Conservation (phyloP, 2,888 invertebrate species). For the Cheilosia vernalis region DNA sequence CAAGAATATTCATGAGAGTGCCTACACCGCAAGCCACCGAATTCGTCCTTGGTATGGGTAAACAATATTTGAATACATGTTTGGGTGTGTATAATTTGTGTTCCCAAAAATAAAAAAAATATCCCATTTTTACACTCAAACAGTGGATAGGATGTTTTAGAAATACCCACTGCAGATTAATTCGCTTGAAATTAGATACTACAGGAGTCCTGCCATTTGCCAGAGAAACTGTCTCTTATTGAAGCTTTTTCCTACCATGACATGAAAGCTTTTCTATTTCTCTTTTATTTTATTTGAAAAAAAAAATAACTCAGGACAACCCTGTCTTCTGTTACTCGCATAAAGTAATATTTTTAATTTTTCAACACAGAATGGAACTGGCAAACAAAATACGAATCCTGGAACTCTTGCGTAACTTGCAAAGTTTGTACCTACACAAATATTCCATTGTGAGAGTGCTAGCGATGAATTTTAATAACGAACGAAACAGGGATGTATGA, state of each 20-base stretch:
- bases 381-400: neutral
- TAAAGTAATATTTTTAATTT: constrained; percentile 1
- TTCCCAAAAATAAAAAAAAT: constrained; percentile 10
- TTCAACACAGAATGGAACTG: neutral
- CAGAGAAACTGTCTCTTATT: constrained; percentile 16
- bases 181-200: constrained; percentile 40
- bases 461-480: constrained; percentile 8
- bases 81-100: constrained; percentile 21
- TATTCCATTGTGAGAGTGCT: constrained; percentile 4
- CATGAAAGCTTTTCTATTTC: constrained; percentile 17
- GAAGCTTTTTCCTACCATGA: constrained; percentile 4
- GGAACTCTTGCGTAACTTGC: constrained; percentile 37
- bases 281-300: neutral
- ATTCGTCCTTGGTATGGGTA: constrained; percentile 20
- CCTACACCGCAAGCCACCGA: constrained; percentile 30
- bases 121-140: neutral
- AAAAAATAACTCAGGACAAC: constrained; percentile 10
- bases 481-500: neutral
- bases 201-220: neutral
- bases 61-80: neutral
- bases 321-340: neutral
- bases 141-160: neutral
- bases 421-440: too few relatives aligned
- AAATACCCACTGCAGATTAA: constrained; percentile 32
- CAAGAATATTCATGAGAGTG: neutral